These are phyloP conservation scores for Odocoileus virginianus DNA, from an alignment of 2,113 vertebrate species.

Conservation along the genomic window DNA sequence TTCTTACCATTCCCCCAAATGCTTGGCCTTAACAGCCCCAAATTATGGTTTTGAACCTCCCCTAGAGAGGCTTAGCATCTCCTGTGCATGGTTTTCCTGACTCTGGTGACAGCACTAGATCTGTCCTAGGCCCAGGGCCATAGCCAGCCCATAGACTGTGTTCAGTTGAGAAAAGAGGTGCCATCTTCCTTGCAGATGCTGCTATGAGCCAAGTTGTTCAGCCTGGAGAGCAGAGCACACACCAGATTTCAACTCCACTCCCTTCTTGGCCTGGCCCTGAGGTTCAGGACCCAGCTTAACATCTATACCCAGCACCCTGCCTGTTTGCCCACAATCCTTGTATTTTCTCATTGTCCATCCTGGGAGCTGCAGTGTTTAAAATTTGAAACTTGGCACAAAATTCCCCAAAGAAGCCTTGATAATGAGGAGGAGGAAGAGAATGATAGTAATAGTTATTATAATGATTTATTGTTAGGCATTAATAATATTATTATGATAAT, in stretches of 20 bases:
- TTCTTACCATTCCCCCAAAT: background rate
- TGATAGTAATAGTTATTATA: background rate
- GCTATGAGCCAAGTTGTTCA: background rate
- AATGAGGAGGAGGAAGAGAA: background rate
- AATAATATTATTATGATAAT: background rate
- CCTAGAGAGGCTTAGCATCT: background rate
- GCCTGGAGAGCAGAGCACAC: background rate
- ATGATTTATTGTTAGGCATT: slow-evolving; percentile 14
- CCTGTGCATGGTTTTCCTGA: background rate
- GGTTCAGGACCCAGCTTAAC: background rate
- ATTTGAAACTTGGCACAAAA: background rate
- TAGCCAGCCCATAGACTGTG: background rate
- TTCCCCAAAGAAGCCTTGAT: slow-evolving; percentile 10
- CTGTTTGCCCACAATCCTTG: background rate
- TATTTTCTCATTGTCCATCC: background rate
- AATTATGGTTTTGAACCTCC: background rate
- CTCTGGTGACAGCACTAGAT: background rate
- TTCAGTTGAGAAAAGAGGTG: background rate
- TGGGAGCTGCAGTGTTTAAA: background rate
- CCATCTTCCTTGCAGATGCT: background rate
- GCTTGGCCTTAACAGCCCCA: background rate
- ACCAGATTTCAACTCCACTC: background rate
- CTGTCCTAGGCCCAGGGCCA: background rate
- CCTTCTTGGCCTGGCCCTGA: background rate
- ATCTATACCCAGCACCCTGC: background rate